Conservation (phyloP, 35 echinoderm and acorn worm genomes). For the Ophioderma brevispina region DNA sequence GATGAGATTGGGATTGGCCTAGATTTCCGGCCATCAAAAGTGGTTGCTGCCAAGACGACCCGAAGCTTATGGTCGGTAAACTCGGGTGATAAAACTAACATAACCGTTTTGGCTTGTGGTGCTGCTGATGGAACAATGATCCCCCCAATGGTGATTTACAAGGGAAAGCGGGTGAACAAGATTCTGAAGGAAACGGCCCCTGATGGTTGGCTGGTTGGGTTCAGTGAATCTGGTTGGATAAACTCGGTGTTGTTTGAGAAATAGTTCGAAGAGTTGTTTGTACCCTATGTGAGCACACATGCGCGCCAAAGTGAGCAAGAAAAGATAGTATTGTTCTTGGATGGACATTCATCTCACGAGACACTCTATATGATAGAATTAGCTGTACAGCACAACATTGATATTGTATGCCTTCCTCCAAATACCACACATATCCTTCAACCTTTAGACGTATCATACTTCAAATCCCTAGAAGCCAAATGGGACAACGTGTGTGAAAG, state of each 20-base stretch:
- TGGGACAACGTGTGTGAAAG: neutral
- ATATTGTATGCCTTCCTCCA: neutral
- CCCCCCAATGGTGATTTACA: neutral
- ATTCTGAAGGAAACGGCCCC: neutral
- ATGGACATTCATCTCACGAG: neutral
- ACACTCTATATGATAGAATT: neutral
- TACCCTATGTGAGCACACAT: neutral
- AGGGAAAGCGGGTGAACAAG: neutral
- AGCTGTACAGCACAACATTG: neutral
- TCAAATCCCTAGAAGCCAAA: neutral
- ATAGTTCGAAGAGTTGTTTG: neutral
- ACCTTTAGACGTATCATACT: neutral
- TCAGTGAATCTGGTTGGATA: neutral
- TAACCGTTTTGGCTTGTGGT: neutral
- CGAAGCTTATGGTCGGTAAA: neutral
- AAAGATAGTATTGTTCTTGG: neutral
- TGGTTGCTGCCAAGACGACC: neutral
- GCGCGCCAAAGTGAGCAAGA: neutral
- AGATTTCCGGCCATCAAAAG: neutral
- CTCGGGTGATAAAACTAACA: neutral
- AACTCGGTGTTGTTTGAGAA: neutral
- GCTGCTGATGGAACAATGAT: neutral
- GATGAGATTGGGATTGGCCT: neutral
- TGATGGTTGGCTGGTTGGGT: neutral
- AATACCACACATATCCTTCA: neutral